These are phyloP conservation scores for Tyto alba DNA, from an alignment of 2,113 vertebrate species.

Conservation along the genomic window DNA sequence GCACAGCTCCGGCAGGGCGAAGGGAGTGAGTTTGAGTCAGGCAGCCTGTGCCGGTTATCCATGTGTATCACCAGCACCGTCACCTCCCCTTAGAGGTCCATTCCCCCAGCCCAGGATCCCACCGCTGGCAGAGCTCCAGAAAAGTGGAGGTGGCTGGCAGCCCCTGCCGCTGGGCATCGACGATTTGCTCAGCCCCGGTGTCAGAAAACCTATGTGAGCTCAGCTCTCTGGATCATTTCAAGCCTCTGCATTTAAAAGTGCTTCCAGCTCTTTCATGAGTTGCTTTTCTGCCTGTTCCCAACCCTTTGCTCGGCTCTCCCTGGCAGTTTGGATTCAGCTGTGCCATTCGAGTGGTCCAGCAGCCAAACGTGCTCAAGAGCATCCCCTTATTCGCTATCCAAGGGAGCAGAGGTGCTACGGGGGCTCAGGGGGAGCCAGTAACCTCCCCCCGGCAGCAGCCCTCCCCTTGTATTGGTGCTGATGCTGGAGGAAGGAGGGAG, in stretches of 20 bases:
- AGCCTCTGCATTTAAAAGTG: neutral
- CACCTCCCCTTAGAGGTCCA: neutral
- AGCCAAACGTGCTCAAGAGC: neutral
- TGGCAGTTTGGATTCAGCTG: neutral
- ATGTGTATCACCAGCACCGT: fast-evolving
- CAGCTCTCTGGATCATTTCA: neutral
- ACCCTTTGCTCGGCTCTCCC: neutral
- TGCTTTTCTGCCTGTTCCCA: neutral
- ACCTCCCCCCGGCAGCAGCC: neutral
- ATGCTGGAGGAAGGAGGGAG: neutral
- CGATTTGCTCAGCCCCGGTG: neutral
- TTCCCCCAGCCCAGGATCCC: neutral
- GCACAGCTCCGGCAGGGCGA: neutral
- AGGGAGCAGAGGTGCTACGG: neutral
- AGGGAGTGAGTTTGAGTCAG: neutral
- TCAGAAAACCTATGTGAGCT: fast-evolving
- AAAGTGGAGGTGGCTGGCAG: neutral
- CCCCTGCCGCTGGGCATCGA: fast-evolving
- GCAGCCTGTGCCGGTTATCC: neutral
- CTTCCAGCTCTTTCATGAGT: neutral
- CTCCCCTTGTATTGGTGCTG: neutral
- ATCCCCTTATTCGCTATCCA: neutral
- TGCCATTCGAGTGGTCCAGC: neutral
- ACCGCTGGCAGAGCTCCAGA: neutral
- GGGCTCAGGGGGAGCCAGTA: neutral